These are phyloP conservation scores for Ostrea edulis DNA, from an alignment of 1,140 invertebrate species.

Conservation along the genomic window DNA sequence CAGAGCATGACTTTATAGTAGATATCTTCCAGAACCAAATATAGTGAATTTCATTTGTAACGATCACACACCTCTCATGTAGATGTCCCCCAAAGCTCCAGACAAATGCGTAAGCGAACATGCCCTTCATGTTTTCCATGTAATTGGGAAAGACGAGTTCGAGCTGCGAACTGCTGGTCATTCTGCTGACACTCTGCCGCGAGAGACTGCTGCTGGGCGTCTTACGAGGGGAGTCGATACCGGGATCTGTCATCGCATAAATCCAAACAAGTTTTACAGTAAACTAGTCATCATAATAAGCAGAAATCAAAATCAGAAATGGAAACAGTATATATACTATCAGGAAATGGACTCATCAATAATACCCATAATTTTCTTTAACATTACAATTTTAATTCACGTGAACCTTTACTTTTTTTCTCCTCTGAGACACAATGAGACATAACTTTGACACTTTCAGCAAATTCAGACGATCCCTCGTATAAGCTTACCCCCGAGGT, in stretches of 20 bases:
- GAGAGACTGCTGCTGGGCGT: conserved; percentile 51
- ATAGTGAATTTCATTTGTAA: background rate
- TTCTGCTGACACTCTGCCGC: conserved; percentile 61
- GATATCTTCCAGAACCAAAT: too few species aligned
- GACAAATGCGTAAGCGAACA: conserved; percentile 77
- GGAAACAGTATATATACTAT: background rate
- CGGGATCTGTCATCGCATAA: conserved; percentile 42
- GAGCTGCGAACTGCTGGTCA: conserved; percentile 73
- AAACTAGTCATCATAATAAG: background rate
- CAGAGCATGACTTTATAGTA: too few species aligned
- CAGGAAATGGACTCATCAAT: background rate
- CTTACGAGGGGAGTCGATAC: conserved; percentile 49
- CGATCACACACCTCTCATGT: conserved; percentile 73
- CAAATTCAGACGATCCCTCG: background rate
- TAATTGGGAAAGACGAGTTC: conserved; percentile 75
- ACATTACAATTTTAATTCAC: background rate
- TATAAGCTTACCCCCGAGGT: conserved; percentile 58
- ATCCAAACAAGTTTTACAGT: background rate
- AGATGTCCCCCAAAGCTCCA: conserved; percentile 78
- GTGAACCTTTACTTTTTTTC: background rate
- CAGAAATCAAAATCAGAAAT: background rate
- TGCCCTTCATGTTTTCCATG: conserved; percentile 70
- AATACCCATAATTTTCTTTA: background rate
- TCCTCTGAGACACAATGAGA: background rate
- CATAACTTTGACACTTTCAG: background rate